Base-by-base conservation (phyloP, 30 jellyfish, hydroid and myxozoan species). In the Hydractinia symbiolongicarpus region DNA sequence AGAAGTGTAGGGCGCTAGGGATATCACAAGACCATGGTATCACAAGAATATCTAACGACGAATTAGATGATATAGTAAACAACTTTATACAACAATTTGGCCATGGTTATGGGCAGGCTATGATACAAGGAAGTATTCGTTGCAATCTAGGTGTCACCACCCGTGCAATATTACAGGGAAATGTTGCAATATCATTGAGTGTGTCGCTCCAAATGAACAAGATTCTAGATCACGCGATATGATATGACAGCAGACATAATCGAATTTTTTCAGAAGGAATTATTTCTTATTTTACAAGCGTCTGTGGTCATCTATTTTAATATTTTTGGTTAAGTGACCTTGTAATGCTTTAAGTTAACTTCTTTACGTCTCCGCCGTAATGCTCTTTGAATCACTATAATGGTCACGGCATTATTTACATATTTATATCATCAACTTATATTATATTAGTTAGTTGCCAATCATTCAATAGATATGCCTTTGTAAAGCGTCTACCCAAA, bases 41-140 rank as follows among this genome's bases (percentile, higher is more conserved):
- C 19, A 16, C 3, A 58, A 58, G 3, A 16, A 58, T 58, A 11
- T 11, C 15, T 13, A 16, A 58, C 69, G 19, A 13, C 15, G 69
- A 58, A 16, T 16, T 58, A 58, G 69, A 16, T 11, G 69, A 58
- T 11, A 11, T 58, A 3, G 69, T 58, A 16, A 58, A 16, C 69
- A 1, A 58, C 19, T 58, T 58, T 16, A 16, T 58, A 16, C 15
- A 58, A 1, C 17, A 58, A 58, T 58, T 0, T 58, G 69, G 69
- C 19, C 69, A 58, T 58, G 69, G 69, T 11, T 58, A 58, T 16
- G 69, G 69, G 15, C 69, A 0, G 1, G 69, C 3, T 58, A 13
- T 58, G 17, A 58, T 58, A 3, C 69, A 58, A 58, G 69, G 69
- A 58, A 58, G 69, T 58, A 58, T 58, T 11, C 69, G 69, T 58